phyloP scores from a whole-genome alignment of 1,140 invertebrate species.

The Latrodectus geometricus region DNA sequence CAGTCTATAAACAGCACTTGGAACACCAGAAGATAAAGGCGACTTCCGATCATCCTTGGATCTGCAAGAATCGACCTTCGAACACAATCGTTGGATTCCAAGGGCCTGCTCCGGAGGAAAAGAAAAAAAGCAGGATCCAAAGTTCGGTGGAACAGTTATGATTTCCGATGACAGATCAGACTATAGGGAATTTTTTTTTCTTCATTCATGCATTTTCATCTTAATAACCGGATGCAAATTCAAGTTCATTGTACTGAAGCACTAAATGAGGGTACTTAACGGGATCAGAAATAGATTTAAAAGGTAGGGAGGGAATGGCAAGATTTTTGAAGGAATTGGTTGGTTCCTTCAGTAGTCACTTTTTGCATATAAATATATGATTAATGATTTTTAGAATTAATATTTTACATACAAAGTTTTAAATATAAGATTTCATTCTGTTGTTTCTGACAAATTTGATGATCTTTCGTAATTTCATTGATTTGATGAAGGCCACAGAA shows the following conservation, averaged over 20 bases:
- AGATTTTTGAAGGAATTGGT: no score
- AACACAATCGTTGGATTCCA: slow-evolving; percentile 3
- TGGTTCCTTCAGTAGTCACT: no score
- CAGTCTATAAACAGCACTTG: background rate
- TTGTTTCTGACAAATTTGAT: no score
- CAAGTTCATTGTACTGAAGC: background rate
- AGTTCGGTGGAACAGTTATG: background rate
- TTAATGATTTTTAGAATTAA: no score
- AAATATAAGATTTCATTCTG: no score
- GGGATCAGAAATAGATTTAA: no score
- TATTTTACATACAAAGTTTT: no score
- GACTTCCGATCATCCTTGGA: slow-evolving; percentile 18
- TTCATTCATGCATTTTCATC: background rate
- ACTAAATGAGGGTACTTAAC: background rate
- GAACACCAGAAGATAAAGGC: slow-evolving; percentile 5
- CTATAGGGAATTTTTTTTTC: background rate
- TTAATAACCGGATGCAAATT: background rate
- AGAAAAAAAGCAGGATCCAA: slow-evolving; percentile 8
- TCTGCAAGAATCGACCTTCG: background rate
- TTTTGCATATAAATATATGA: no score
- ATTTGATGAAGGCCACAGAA: no score
- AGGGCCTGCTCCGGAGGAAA: background rate
- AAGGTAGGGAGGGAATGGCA: no score
- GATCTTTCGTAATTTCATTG: no score
- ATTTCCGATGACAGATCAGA: background rate